These are phyloP conservation scores for Lycaena phlaeas DNA, from an alignment of 2,888 invertebrate genomes.

Conservation along the genomic window DNA sequence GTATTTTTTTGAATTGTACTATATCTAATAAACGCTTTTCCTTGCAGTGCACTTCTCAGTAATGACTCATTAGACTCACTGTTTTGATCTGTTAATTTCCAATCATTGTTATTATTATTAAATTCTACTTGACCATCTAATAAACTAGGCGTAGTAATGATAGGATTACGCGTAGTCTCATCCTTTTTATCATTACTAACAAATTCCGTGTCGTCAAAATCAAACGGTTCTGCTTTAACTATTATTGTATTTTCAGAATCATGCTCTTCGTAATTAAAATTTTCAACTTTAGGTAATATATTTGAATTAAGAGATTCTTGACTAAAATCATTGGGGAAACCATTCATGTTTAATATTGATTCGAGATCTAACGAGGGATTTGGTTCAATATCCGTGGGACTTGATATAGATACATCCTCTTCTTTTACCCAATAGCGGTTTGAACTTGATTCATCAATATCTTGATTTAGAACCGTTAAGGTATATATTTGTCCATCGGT, in stretches of 20 bases:
- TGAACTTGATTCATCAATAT: slow-evolving; percentile 77
- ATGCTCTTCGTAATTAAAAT: slow-evolving; percentile 83
- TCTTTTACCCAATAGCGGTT: slow-evolving; percentile 78
- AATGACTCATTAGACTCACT: slow-evolving; percentile 80
- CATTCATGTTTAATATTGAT: slow-evolving; percentile 82
- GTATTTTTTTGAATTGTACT: slow-evolving; percentile 70
- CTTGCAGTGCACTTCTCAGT: slow-evolving; percentile 86
- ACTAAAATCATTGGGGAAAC: slow-evolving; percentile 72
- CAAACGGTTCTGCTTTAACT: slow-evolving; percentile 60
- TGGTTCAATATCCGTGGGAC: slow-evolving; percentile 74
- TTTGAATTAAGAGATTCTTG: slow-evolving; percentile 68
- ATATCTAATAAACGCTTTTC: slow-evolving; percentile 78
- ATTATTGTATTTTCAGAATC: slow-evolving; percentile 83
- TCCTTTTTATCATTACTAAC: slow-evolving; percentile 56
- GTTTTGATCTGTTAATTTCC: slow-evolving; percentile 85
- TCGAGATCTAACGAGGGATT: slow-evolving; percentile 82
- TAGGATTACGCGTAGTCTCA: slow-evolving; percentile 40
- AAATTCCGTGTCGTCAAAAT: slow-evolving; percentile 55
- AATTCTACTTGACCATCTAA: slow-evolving; percentile 69
- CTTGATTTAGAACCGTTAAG: slow-evolving; percentile 88
- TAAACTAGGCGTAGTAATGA: slow-evolving; percentile 65
- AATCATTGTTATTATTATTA: slow-evolving; percentile 86
- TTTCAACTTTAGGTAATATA: slow-evolving; percentile 78
- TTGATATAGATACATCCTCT: slow-evolving; percentile 75
- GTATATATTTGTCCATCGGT: slow-evolving; percentile 90